Base-by-base conservation (phyloP, 2,888 invertebrate species). In the Drosophila sordidula region DNA sequence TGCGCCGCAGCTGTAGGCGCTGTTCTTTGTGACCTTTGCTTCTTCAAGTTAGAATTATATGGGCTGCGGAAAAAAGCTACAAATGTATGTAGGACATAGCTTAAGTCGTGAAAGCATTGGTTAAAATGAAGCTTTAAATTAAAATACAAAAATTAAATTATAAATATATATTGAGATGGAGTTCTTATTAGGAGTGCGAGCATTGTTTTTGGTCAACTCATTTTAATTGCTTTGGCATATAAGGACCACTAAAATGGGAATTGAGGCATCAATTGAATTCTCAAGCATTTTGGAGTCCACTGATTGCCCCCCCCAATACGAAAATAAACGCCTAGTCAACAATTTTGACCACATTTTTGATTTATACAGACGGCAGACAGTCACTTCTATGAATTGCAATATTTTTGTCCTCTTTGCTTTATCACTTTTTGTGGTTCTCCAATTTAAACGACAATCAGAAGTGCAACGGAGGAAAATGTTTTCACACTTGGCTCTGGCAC, bases 381-480 rank as follows among this genome's bases (percentile, higher is more conserved):
- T 9, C 26, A 29, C 49, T 45, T 50, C 64, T 45, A 58, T 62
- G 29, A 61, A 71, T 58, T 54, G 67, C 64, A 67, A 59, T 67
- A 57, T 61, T 49, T 58, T 56, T 49, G 44, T 32, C 34, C 44
- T 54, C 38, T 22, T 32, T 50, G 56, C 62, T 54, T 75, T 64
- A 57, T 70, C 49, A 54, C 46, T 64, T 44, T 47, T 58, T 67
- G 54, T 52, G 70, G 56, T 78, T 70, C 83, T 85, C 67, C 76
- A 80, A 65, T 76, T 76, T 72, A 74, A 69, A 76, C 74, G 76
- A 83, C 83, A 84, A 86, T 84, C 83, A 84, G 76, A 78, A 86
- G 86, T 84, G 83, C 87, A 84, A 51, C 78, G 67, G 51, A 73
- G 69, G 56, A 80, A 80, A 85, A 85, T 80, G 76, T 75, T 85